These are phyloP conservation scores for Columbina picui DNA, from an alignment of 2,113 vertebrate species.

Conservation along the genomic window DNA sequence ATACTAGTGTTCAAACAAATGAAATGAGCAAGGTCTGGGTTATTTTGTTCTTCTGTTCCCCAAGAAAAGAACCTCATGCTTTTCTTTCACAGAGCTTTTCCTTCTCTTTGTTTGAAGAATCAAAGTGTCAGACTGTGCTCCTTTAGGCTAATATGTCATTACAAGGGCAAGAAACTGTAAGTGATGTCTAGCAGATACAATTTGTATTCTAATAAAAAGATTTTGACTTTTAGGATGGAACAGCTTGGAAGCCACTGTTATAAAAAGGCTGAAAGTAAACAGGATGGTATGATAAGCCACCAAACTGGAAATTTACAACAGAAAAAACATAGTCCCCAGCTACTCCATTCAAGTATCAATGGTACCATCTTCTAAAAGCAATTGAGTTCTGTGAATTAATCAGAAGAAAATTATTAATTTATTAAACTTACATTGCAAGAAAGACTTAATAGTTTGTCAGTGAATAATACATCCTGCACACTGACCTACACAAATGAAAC, in stretches of 20 bases:
- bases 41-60: not conserved
- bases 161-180: not conserved
- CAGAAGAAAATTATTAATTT: not conserved
- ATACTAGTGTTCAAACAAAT: not conserved
- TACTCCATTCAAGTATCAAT: not conserved
- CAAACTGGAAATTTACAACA: fast-evolving
- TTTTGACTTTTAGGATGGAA: not conserved
- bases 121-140: not conserved
- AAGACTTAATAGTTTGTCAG: not conserved
- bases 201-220: fast-evolving
- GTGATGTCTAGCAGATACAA: not conserved
- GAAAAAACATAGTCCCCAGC: not conserved
- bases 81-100: not conserved
- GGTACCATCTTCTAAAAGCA: not conserved
- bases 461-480: not conserved
- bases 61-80: not conserved
- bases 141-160: not conserved
- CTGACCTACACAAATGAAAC: not conserved
- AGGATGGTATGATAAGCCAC: not conserved
- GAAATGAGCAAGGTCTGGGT: not conserved
- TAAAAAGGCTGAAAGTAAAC: not conserved
- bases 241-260: not conserved
- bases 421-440: not conserved
- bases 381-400: not conserved
- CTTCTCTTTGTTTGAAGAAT: not conserved